Conservation (phyloP, 2,888 invertebrate genomes). For the Hypselothyrea guttata region DNA sequence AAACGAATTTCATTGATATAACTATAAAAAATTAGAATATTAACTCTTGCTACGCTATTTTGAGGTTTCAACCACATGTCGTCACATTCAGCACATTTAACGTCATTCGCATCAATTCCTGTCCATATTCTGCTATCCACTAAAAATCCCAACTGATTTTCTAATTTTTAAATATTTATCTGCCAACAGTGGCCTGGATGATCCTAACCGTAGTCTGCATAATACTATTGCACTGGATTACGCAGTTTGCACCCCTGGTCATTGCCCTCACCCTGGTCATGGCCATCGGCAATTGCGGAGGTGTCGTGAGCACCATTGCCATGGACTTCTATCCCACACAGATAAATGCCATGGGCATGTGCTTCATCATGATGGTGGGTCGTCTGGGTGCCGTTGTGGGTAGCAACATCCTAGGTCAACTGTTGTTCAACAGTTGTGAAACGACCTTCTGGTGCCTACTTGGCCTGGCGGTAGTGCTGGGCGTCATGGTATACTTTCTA, state of each 20-base stretch:
- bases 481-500: constrained; percentile 52
- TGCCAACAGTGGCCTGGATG: constrained; percentile 76
- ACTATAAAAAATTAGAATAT: too few relatives aligned
- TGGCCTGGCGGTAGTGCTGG: constrained; percentile 44
- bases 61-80: too few relatives aligned
- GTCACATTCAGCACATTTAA: too few relatives aligned
- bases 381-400: constrained; percentile 80
- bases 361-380: constrained; percentile 81
- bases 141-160: too few relatives aligned
- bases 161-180: neutral
- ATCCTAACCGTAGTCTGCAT: constrained; percentile 84
- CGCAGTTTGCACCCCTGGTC: constrained; percentile 84
- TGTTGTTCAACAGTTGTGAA: constrained; percentile 69
- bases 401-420: constrained; percentile 73
- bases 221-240: constrained; percentile 85
- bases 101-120: too few relatives aligned
- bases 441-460: constrained; percentile 62
- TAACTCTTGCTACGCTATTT: too few relatives aligned
- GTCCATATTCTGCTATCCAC: too few relatives aligned
- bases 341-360: constrained; percentile 82
- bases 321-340: constrained; percentile 86
- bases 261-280: constrained; percentile 84
- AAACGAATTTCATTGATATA: too few relatives aligned
- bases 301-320: constrained; percentile 84
- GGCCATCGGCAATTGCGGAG: constrained; percentile 84